Conservation (phyloP, 2,888 invertebrate genomes). For the Gymnocheta viridis region DNA sequence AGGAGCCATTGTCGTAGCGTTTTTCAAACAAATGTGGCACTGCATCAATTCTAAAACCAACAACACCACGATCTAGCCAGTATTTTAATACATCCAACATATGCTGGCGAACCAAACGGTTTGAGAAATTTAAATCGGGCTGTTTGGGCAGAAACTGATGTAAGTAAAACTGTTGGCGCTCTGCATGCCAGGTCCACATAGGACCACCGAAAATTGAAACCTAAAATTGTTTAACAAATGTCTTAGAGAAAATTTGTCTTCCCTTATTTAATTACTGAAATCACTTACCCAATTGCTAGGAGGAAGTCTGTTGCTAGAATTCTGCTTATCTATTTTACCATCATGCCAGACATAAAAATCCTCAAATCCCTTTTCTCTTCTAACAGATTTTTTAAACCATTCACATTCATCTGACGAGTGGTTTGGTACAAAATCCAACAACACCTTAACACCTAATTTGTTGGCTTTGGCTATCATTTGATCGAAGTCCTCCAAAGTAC, state of each 20-base stretch:
- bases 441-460: slow-evolving; percentile 83
- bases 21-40: slow-evolving; percentile 84
- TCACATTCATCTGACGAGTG: slow-evolving; percentile 90
- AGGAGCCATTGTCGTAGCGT: slow-evolving; percentile 74
- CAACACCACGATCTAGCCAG: slow-evolving; percentile 89
- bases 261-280: background rate
- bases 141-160: slow-evolving; percentile 86
- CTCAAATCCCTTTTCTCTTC: slow-evolving; percentile 85
- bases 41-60: slow-evolving; percentile 89
- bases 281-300: slow-evolving; percentile 76
- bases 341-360: slow-evolving; percentile 91
- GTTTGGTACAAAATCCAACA: slow-evolving; percentile 87
- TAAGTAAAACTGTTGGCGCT: slow-evolving; percentile 86
- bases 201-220: slow-evolving; percentile 84
- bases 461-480: slow-evolving; percentile 84
- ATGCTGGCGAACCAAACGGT: slow-evolving; percentile 86
- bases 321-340: slow-evolving; percentile 81
- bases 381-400: slow-evolving; percentile 91
- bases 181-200: slow-evolving; percentile 87
- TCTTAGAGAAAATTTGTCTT: no score
- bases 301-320: slow-evolving; percentile 39
- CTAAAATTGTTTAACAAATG: slow-evolving; percentile 57
- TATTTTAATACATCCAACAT: slow-evolving; percentile 86
- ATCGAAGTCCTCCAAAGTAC: slow-evolving; percentile 86
- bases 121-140: slow-evolving; percentile 91